Conservation (phyloP, 2,797 vertebrate species). For the Clarias pachynema region DNA sequence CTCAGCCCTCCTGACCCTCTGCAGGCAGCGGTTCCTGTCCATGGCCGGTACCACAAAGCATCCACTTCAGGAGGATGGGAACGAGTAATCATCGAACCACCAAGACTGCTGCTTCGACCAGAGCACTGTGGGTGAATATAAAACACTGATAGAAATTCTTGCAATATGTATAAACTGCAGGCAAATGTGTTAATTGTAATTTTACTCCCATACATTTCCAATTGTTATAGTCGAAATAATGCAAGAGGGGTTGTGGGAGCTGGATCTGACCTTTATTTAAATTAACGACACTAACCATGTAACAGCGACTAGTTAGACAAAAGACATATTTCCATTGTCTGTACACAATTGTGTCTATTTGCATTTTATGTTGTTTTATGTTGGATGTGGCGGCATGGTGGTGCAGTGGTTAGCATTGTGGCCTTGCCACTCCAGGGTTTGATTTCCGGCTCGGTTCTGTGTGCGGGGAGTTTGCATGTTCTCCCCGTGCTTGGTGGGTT, state of each 20-base stretch:
- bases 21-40: constrained; percentile 79
- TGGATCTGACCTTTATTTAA: not conserved
- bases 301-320: not conserved
- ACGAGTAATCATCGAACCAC: constrained; percentile 70
- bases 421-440: too few relatives aligned
- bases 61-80: constrained; percentile 59
- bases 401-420: too few relatives aligned
- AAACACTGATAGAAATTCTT: not conserved
- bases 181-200: not conserved
- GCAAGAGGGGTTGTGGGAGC: not conserved
- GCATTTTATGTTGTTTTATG: not conserved
- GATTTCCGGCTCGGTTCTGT: too few relatives aligned
- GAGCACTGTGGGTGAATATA: constrained; percentile 74
- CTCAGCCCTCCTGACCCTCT: constrained; percentile 64
- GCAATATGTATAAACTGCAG: not conserved
- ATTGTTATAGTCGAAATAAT: not conserved
- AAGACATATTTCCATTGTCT: not conserved
- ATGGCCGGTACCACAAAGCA: constrained; percentile 87
- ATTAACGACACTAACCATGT: too few relatives aligned
- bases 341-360: not conserved
- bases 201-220: not conserved
- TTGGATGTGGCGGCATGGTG: too few relatives aligned
- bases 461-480: too few relatives aligned
- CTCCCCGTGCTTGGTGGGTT: too few relatives aligned
- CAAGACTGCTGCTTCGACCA: constrained; percentile 79